phyloP scores from a whole-genome alignment of 2,888 invertebrate species.

The Campoletis raptor region DNA sequence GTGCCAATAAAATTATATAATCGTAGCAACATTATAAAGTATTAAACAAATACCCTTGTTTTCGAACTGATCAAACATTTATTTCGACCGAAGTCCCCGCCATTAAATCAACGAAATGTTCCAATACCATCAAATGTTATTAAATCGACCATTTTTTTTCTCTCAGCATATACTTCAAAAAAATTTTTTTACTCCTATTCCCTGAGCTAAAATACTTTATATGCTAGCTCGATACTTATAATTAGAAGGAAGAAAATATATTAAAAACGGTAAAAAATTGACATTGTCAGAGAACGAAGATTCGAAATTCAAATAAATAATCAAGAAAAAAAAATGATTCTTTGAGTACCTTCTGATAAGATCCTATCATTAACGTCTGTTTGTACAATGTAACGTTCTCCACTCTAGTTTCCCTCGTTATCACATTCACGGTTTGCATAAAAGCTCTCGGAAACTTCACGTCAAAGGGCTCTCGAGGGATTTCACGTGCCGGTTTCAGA shows the following conservation, averaged over 20 bases:
- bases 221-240: not conserved
- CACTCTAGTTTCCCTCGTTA: slow-evolving; percentile 13
- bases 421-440: slow-evolving; percentile 19
- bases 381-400: slow-evolving; percentile 3
- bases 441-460: slow-evolving; percentile 34
- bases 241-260: not conserved
- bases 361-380: slow-evolving; percentile 25
- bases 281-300: not conserved
- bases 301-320: not conserved
- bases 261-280: not conserved
- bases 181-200: no score
- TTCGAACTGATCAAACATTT: no score
- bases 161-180: no score
- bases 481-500: slow-evolving; percentile 21
- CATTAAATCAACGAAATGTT: no score
- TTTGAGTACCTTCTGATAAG: not conserved
- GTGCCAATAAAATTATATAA: no score
- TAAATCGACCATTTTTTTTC: no score
- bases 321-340: not conserved
- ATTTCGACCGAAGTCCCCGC: no score
- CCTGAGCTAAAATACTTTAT: not conserved
- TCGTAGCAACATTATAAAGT: no score
- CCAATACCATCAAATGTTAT: no score
- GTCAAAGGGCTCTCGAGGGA: slow-evolving; percentile 23
- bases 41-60: no score